Evolutionary conservation across 2,113 vertebrate species (phyloP), one percentile per base, ranked within the genome.

Genomic region (Caranx ignobilis): DNA sequence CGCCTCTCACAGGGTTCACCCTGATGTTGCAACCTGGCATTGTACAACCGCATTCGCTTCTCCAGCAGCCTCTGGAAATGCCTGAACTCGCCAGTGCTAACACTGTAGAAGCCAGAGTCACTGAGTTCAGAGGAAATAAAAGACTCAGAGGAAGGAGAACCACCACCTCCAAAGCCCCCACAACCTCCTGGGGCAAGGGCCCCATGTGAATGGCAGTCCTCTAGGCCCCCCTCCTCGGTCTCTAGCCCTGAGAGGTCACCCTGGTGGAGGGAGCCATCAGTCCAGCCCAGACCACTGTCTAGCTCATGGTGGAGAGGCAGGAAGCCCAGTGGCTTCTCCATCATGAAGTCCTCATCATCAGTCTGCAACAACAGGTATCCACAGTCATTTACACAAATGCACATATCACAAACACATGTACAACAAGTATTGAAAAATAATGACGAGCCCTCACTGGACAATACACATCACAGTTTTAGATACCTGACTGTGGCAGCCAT

Each of bases 1-100:
- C 93, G 81, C 55, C 92, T 86, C 60, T 94, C 91, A 3, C 91
- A 94, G 5, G 90, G 12, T 55, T 95, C 94, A 0, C 92, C 89
- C 80, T 94, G 91, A 71, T 93, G 92, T 32, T 92, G 92, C 72
- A 95, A 74, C 64, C 94, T 86, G 43, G 91, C 89, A 1, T 93
- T 94, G 88, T 95, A 94, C 19, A 92, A 81, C 21, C 92, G 89
- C 91, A 95, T 95, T 12, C 94, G 89, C 54, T 94, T 95, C 88
- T 95, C 95, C 70, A 95, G 88, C 31, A 95, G 86, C 71, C 95
- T 91, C 86, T 95, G 95, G 86, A 95, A 95, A 62, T 94, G 94
- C 65, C 94, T 83, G 84, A 94, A 93, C 88, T 95, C 94, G 0
- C 94, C 94, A 0, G 93, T 91, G 72, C 95, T 95, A 65, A 95